Base-by-base conservation (phyloP, 2,113 vertebrate species). In the Pseudorasbora parva region DNA sequence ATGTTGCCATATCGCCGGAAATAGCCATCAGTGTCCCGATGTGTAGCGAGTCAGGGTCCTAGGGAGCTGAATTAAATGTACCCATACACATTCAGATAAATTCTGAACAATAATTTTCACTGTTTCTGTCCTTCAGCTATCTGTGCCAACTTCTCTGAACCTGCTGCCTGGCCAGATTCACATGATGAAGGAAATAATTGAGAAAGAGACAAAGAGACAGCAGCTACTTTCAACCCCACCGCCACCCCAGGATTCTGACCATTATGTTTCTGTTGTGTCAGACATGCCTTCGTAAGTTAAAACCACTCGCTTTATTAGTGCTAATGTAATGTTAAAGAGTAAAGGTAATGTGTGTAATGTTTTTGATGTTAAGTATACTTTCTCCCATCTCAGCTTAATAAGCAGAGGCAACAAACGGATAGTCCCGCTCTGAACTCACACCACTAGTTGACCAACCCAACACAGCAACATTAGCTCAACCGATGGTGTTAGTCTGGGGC, bases 131-230 rank as follows among this genome's bases (percentile, higher is more conserved):
- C 62, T 71, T 5, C 88, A 97, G 96, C 89, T 96, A 56, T 87
- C 89, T 0, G 88, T 97, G 0, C 96, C 96, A 0, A 27, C 81
- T 12, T 90, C 75, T 41, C 85, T 97, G 56, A 95, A 81, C 82
- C 92, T 97, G 89, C 93, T 97, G 1, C 97, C 97, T 0, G 96
- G 97, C 2, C 96, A 97, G 86, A 3, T 94, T 45, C 90, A 92
- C 60, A 93, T 91, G 88, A 89, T 97, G 47, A 91, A 72, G 2
- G 95, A 94, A 66, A 91, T 89, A 1, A 82, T 96, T n/a, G 82
- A 91, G 4, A 90, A 88, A 23, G 97, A 97, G 85, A 90, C 15
- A n/a, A 71, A 88, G 3, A 92, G 93, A 37, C 74, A 80, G 0
- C 56, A 8, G n/a, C 15, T 47, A 0, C 0, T 5, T 0, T 2